Conservation (phyloP, 2,113 vertebrate species). For the Spea multiplicata region DNA sequence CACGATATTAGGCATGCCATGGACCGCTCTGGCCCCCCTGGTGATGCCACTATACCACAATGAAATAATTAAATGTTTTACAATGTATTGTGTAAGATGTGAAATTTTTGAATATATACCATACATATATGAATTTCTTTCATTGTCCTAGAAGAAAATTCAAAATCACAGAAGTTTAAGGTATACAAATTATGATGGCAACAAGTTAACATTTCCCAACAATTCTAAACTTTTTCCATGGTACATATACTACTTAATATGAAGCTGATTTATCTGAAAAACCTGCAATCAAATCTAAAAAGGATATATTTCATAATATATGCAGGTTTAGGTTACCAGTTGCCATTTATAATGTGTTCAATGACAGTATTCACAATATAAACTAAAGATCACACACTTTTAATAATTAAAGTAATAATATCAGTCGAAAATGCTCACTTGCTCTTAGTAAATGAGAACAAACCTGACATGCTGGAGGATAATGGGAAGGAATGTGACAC, state of each 20-base stretch:
- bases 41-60: too few relatives aligned
- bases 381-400: not conserved
- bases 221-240: not conserved
- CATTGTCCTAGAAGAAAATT: too few relatives aligned
- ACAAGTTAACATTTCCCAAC: too few relatives aligned
- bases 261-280: slow-evolving; percentile 2
- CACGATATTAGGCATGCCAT: too few relatives aligned
- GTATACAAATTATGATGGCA: too few relatives aligned
- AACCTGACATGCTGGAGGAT: slow-evolving; percentile 6
- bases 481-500: not conserved
- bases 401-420: not conserved
- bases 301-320: not conserved
- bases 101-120: too few relatives aligned
- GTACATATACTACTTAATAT: slow-evolving; percentile 13
- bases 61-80: too few relatives aligned
- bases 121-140: too few relatives aligned
- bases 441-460: slow-evolving; percentile 14
- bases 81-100: too few relatives aligned
- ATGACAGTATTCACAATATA: not conserved
- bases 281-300: too few relatives aligned
- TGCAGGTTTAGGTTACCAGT: slow-evolving; percentile 1
- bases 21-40: too few relatives aligned
- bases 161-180: too few relatives aligned
- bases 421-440: not conserved
- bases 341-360: slow-evolving; percentile 12